Percentiles rank a stretch among this genome's conserved stretches.
Conservation (phyloP, 2,113 vertebrate genomes). For the Choloepus hoffmanni region DNA sequence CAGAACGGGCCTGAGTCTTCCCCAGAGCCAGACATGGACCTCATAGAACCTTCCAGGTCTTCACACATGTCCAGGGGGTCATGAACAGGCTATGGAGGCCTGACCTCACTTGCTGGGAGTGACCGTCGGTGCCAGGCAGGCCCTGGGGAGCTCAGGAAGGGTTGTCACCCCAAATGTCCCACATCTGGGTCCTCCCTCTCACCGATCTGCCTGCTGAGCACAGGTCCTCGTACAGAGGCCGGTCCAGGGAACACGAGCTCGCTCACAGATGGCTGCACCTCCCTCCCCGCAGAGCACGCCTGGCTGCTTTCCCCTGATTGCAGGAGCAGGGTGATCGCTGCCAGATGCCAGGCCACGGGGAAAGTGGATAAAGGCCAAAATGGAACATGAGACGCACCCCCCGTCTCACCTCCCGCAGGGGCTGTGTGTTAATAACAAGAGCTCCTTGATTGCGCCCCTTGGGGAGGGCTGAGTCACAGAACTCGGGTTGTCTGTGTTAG, state of each 20-base stretch:
- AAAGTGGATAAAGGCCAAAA: background rate
- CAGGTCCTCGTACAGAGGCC: background rate
- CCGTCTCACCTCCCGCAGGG: too few relatives aligned
- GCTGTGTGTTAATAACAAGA: background rate
- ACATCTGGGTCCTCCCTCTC: background rate
- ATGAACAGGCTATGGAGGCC: background rate
- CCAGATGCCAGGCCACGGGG: background rate
- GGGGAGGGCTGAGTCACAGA: too few relatives aligned
- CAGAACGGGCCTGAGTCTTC: too few relatives aligned
- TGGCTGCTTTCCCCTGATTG: background rate
- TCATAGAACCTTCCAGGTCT: background rate
- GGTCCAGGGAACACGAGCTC: background rate
- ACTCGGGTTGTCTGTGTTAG: too few relatives aligned
- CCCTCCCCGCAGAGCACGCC: background rate
- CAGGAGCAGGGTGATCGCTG: background rate
- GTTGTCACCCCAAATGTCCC: background rate
- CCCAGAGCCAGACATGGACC: too few relatives aligned
- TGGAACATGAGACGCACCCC: too few relatives aligned
- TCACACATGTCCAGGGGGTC: too few relatives aligned
- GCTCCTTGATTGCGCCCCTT: background rate
- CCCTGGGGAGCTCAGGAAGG: background rate
- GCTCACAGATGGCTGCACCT: background rate
- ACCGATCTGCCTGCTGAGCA: background rate
- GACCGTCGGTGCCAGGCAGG: background rate
- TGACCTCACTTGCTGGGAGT: background rate